These are phyloP conservation scores for Scaeva pyrastri DNA, from an alignment of 2,888 invertebrate species.

Conservation along the genomic window DNA sequence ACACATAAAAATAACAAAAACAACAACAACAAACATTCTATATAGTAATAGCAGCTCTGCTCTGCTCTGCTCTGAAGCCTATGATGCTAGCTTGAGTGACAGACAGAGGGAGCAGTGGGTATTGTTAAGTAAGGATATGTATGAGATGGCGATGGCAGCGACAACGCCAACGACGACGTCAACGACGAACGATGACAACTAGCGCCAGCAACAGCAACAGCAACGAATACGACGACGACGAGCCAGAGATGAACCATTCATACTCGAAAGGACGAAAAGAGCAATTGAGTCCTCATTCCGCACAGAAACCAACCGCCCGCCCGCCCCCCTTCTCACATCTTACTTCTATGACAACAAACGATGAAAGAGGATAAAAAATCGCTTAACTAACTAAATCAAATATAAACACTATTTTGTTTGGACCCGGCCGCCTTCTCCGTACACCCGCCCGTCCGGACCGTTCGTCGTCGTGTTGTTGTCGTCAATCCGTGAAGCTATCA, in stretches of 20 bases:
- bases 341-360: slow-evolving; percentile 27
- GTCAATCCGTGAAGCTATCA: slow-evolving; percentile 10
- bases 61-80: too few species aligned
- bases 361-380: slow-evolving; percentile 67
- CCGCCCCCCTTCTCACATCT: neutral
- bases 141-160: slow-evolving; percentile 7
- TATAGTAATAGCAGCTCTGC: slow-evolving; percentile 37
- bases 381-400: slow-evolving; percentile 76
- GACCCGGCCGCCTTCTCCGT: slow-evolving; percentile 19
- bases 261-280: slow-evolving; percentile 53
- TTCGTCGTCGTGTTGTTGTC: neutral
- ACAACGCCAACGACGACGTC: neutral
- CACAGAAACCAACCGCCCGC: neutral
- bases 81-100: neutral
- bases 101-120: neutral
- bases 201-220: too few species aligned
- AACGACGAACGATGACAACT: neutral
- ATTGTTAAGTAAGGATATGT: neutral
- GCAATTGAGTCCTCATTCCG: slow-evolving; percentile 10
- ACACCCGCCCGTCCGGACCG: too few species aligned
- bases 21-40: slow-evolving; percentile 35
- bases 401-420: slow-evolving; percentile 65
- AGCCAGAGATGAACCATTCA: slow-evolving; percentile 28
- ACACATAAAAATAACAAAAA: slow-evolving; percentile 50
- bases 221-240: slow-evolving; percentile 14